Conservation (phyloP, 2,888 invertebrate species). For the Amorpha juglandis region DNA sequence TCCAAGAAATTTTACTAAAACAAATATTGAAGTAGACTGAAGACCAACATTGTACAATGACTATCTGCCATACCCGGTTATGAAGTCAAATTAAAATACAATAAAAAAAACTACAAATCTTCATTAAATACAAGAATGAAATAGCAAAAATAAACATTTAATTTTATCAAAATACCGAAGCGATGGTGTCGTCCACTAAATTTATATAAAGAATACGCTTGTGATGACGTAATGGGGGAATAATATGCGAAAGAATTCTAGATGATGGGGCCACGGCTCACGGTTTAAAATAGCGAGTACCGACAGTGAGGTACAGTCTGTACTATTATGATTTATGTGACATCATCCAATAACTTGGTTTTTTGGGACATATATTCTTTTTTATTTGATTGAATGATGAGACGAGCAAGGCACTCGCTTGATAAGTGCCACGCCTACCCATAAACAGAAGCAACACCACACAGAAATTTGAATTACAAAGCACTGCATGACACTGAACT, state of each 20-base stretch:
- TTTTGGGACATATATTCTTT: no score
- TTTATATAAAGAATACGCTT: neutral
- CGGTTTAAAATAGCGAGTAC: conserved; percentile 20
- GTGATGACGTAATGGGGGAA: conserved; percentile 5
- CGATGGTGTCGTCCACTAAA: conserved; percentile 15
- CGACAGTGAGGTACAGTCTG: neutral
- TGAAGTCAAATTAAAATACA: neutral
- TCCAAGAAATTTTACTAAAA: no score
- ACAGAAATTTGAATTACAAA: no score
- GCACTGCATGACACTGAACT: no score
- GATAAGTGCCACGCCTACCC: no score
- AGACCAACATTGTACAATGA: no score
- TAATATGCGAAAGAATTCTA: conserved; percentile 21
- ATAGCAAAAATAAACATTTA: neutral
- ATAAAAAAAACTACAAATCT: neutral
- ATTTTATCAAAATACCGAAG: conserved; percentile 8
- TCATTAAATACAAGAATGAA: neutral
- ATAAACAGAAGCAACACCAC: no score
- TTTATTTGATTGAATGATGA: no score
- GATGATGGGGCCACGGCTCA: conserved; percentile 16
- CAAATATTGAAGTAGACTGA: no score
- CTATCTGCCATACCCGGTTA: no score
- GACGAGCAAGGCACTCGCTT: no score
- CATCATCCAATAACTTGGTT: neutral
- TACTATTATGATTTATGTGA: neutral